Evolutionary conservation across 2,113 vertebrate genomes (phyloP).

Genomic region (Brachypodius melanocephalos): DNA sequence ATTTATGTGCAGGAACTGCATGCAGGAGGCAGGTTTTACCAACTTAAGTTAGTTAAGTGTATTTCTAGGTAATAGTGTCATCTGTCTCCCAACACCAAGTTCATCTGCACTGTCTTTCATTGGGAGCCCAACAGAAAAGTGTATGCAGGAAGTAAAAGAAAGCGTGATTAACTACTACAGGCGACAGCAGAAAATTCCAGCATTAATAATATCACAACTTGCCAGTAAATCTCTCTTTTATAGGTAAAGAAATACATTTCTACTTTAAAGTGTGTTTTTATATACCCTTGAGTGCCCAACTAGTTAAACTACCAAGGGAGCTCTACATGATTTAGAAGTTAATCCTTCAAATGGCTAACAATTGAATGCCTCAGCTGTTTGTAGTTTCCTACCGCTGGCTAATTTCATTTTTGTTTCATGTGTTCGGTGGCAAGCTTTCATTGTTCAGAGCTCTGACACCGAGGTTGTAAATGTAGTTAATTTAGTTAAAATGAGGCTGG

Average conservation of each 20-base stretch:
- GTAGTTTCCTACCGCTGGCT: conserved; percentile 75
- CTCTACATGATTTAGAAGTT: conserved; percentile 82
- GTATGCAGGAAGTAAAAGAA: conserved; percentile 49
- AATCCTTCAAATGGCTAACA: conserved; percentile 84
- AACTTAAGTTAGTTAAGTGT: neutral
- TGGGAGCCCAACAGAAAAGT: conserved; percentile 19
- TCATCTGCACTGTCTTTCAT: neutral
- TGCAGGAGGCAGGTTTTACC: neutral
- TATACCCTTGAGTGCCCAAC: conserved; percentile 79
- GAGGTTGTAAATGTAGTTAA: conserved; percentile 73
- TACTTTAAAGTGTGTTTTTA: conserved; percentile 79
- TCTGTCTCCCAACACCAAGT: neutral
- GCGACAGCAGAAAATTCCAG: conserved; percentile 65
- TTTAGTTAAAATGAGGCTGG: conserved; percentile 72
- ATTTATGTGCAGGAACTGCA: neutral
- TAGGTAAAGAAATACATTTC: conserved; percentile 79
- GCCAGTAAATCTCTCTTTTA: conserved; percentile 78
- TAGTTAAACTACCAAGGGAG: conserved; percentile 77
- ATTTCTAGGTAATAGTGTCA: neutral
- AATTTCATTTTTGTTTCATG: conserved; percentile 83
- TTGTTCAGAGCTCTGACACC: conserved; percentile 69
- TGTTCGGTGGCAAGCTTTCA: conserved; percentile 69
- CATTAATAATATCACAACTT: conserved; percentile 77
- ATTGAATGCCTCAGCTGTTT: conserved; percentile 78
- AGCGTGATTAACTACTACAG: conserved; percentile 65